These are phyloP conservation scores for Dasyprocta punctata DNA, from an alignment of 2,113 vertebrate species.

Conservation along the genomic window DNA sequence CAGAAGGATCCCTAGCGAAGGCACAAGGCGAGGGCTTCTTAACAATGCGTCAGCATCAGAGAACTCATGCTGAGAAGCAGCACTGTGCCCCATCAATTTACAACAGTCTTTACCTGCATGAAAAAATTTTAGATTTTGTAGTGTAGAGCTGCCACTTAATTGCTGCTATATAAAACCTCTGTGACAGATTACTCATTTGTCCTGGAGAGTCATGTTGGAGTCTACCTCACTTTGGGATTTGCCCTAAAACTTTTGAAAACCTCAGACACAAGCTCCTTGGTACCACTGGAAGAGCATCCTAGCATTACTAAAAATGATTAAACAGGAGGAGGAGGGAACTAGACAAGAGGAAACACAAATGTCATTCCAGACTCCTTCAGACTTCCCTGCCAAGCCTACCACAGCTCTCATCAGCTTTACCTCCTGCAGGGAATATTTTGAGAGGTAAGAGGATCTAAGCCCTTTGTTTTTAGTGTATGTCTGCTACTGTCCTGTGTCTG, in stretches of 20 bases:
- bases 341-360: neutral
- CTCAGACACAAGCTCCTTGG: neutral
- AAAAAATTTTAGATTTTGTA: neutral
- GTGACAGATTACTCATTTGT: neutral
- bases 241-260: neutral
- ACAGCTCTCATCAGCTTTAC: neutral
- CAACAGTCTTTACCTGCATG: neutral
- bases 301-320: neutral
- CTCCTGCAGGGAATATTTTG: neutral
- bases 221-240: neutral
- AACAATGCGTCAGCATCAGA: neutral
- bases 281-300: neutral
- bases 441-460: neutral
- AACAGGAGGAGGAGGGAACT: neutral
- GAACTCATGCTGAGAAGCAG: neutral
- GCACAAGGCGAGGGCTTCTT: neutral
- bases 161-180: neutral
- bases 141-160: neutral
- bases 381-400: neutral
- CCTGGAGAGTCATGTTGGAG: neutral
- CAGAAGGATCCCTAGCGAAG: neutral
- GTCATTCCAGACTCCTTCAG: neutral
- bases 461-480: neutral
- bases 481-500: neutral
- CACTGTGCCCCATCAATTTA: neutral